Conservation (phyloP, 2,113 vertebrate genomes). For the Percina caprodes region DNA sequence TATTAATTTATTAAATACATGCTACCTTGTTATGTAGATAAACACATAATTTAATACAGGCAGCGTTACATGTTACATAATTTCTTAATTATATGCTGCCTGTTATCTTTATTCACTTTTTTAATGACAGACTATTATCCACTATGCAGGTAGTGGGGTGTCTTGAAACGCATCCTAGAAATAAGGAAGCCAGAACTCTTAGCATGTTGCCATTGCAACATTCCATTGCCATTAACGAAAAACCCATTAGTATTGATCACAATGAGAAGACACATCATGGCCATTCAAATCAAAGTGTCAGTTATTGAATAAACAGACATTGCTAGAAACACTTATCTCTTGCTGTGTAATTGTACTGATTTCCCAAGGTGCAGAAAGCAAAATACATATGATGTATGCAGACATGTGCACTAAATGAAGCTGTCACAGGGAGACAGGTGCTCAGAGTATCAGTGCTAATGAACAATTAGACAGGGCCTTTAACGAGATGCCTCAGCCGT, state of each 20-base stretch:
- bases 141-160: too few relatives aligned
- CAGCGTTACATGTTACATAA: background rate
- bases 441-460: conserved; percentile 36
- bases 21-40: background rate
- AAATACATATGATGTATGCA: background rate
- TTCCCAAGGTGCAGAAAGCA: background rate
- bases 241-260: background rate
- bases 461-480: conserved; percentile 51
- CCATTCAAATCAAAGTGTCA: background rate
- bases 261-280: background rate
- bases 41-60: background rate
- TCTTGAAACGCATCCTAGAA: too few relatives aligned
- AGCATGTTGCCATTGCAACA: too few relatives aligned
- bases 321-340: background rate
- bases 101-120: too few relatives aligned
- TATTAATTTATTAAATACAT: background rate
- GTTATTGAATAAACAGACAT: background rate
- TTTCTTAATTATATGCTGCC: too few relatives aligned
- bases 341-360: background rate
- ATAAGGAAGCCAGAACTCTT: too few relatives aligned
- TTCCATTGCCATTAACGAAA: too few relatives aligned
- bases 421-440: conserved; percentile 48
- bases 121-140: too few relatives aligned
- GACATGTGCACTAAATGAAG: conserved; percentile 36
- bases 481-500: conserved; percentile 39